Conservation (phyloP, 2,888 invertebrate genomes). For the Sphinx pinastri region DNA sequence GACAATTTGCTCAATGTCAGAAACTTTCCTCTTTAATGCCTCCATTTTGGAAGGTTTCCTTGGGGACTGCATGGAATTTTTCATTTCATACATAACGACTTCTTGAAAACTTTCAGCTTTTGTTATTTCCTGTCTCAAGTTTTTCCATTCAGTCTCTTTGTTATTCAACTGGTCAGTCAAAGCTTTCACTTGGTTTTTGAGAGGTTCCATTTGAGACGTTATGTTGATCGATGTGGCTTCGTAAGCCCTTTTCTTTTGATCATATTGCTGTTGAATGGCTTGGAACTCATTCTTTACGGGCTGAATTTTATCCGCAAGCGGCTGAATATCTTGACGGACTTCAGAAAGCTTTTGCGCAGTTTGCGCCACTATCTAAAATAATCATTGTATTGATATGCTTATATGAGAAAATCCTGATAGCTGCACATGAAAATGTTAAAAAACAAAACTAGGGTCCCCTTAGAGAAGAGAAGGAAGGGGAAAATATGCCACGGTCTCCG, state of each 20-base stretch:
- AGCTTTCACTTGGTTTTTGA: slow-evolving; percentile 81
- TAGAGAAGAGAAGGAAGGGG: too few species aligned
- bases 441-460: too few species aligned
- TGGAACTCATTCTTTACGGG: slow-evolving; percentile 87
- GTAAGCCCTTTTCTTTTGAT: slow-evolving; percentile 87
- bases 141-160: slow-evolving; percentile 82
- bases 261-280: slow-evolving; percentile 86
- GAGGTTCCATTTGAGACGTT: slow-evolving; percentile 82
- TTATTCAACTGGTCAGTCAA: slow-evolving; percentile 78
- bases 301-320: slow-evolving; percentile 82
- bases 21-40: slow-evolving; percentile 84
- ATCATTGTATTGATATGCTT: background rate
- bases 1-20: slow-evolving; percentile 84
- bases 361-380: slow-evolving; percentile 82
- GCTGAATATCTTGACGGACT: slow-evolving; percentile 77
- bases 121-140: slow-evolving; percentile 79
- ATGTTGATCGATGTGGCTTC: slow-evolving; percentile 86
- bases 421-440: too few species aligned
- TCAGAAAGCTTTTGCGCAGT: slow-evolving; percentile 83
- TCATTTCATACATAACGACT: slow-evolving; percentile 80
- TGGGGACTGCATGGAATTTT: slow-evolving; percentile 79
- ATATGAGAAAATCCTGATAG: background rate
- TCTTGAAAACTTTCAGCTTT: slow-evolving; percentile 82
- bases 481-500: too few species aligned
- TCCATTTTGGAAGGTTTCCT: slow-evolving; percentile 84